Evolutionary conservation across 2,888 invertebrate species (phyloP).

Genomic region (Hypolimnas misippus): DNA sequence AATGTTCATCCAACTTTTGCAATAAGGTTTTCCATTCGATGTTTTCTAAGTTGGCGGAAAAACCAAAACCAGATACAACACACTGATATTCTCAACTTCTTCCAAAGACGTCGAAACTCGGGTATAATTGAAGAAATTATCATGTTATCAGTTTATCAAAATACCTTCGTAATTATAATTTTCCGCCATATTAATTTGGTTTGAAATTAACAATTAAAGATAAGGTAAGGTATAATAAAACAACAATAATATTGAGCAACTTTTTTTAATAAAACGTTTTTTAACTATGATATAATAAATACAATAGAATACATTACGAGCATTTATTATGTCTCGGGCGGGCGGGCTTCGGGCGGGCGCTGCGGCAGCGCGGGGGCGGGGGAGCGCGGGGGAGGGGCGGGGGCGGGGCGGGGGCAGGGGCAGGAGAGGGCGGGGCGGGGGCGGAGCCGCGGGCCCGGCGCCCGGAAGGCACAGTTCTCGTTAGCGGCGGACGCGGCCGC

Average conservation of each 20-base stretch:
- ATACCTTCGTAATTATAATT: too few relatives aligned
- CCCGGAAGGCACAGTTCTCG: constrained; percentile 75
- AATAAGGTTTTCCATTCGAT: too few relatives aligned
- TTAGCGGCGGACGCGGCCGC: constrained; percentile 41
- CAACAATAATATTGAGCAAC: constrained; percentile 70
- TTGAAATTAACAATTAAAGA: too few relatives aligned
- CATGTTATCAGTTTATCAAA: too few relatives aligned
- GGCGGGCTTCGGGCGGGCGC: constrained; percentile 44
- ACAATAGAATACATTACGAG: constrained; percentile 80
- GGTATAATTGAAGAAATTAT: too few relatives aligned
- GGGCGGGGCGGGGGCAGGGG: neutral
- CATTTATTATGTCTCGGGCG: constrained; percentile 72
- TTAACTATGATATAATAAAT: constrained; percentile 77
- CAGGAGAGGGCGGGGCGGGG: constrained; percentile 11
- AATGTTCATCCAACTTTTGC: too few relatives aligned
- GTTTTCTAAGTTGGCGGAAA: too few relatives aligned
- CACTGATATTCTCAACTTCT: too few relatives aligned
- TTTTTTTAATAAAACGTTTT: constrained; percentile 74
- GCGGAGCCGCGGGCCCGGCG: constrained; percentile 42
- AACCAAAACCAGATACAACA: too few relatives aligned
- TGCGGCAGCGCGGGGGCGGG: constrained; percentile 20
- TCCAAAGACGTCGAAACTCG: too few relatives aligned
- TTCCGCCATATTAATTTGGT: too few relatives aligned
- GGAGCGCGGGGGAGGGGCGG: constrained; percentile 11
- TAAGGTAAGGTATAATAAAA: constrained; percentile 47